phyloP scores from a whole-genome alignment of 2,888 invertebrate species.

The Thecophora atra region DNA sequence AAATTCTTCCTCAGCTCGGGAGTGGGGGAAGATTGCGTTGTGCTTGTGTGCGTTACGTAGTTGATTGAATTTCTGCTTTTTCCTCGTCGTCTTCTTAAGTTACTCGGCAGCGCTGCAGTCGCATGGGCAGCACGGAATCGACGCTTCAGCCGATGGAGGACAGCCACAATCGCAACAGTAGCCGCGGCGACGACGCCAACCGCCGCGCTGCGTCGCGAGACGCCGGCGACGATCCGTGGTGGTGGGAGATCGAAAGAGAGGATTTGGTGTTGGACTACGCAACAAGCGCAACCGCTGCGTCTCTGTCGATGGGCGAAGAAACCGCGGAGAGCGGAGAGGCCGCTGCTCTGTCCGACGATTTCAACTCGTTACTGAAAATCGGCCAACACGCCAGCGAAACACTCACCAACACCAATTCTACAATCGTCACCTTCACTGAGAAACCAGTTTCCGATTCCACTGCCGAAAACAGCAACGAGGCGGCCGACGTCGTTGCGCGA shows the following conservation, averaged over 20 bases:
- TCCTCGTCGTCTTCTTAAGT: constrained; percentile 40
- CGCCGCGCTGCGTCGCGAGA: constrained; percentile 38
- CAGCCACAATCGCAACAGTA: constrained; percentile 31
- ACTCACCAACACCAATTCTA: constrained; percentile 22
- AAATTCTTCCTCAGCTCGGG: constrained; percentile 29
- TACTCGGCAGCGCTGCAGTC: constrained; percentile 39
- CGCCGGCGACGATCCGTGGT: constrained; percentile 57
- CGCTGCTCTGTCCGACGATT: constrained; percentile 42
- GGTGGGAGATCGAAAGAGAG: constrained; percentile 61
- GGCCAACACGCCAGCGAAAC: constrained; percentile 43
- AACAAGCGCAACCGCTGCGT: constrained; percentile 43
- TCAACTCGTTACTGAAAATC: constrained; percentile 44
- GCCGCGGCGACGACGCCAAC: neutral
- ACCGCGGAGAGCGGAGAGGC: constrained; percentile 40
- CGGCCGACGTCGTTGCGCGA: constrained; percentile 16
- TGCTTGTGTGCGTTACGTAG: constrained; percentile 26
- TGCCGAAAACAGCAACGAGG: neutral
- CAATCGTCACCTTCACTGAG: neutral
- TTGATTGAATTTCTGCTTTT: neutral
- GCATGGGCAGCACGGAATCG: constrained; percentile 61
- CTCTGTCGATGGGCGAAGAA: constrained; percentile 39
- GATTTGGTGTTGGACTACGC: constrained; percentile 56
- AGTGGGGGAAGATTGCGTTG: neutral
- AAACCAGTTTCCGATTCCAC: neutral
- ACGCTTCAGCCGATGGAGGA: constrained; percentile 47